phyloP scores from a whole-genome alignment of 2,113 vertebrate genomes.

The Poeciliopsis prolifica region DNA sequence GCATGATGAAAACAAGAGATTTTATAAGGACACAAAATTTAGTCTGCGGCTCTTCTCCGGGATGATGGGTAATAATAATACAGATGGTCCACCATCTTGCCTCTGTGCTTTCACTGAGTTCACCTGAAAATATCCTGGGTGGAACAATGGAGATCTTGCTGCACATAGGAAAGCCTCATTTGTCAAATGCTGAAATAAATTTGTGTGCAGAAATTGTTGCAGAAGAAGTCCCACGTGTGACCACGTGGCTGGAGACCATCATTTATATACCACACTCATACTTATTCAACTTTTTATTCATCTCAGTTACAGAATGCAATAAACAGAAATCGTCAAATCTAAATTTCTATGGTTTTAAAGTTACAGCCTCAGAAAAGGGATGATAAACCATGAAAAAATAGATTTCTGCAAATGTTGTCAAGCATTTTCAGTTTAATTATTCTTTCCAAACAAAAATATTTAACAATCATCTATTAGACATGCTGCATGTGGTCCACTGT shows the following conservation, averaged over 20 bases:
- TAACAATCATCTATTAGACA: no score
- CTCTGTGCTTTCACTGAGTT: not conserved
- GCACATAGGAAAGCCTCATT: not conserved
- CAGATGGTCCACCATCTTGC: not conserved
- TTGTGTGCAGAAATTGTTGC: not conserved
- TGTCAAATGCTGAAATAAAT: not conserved
- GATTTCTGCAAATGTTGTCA: not conserved
- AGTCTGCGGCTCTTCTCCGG: slow-evolving; percentile 79
- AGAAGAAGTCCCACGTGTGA: not conserved
- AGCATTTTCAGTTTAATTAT: no score
- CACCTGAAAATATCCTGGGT: not conserved
- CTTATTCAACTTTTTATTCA: not conserved
- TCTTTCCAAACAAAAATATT: no score
- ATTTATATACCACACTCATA: not conserved
- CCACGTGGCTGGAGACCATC: not conserved
- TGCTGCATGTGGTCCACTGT: not conserved
- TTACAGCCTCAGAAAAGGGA: not conserved
- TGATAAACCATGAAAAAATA: not conserved
- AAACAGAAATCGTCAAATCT: not conserved
- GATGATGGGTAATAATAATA: slow-evolving; percentile 56
- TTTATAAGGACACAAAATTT: slow-evolving; percentile 47
- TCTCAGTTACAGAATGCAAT: not conserved
- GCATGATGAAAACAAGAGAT: slow-evolving; percentile 82
- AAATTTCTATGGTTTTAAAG: not conserved
- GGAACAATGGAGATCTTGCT: not conserved